Evolutionary conservation across 2,888 invertebrate species (phyloP).

Genomic region (Heteromyza rotundicornis): DNA sequence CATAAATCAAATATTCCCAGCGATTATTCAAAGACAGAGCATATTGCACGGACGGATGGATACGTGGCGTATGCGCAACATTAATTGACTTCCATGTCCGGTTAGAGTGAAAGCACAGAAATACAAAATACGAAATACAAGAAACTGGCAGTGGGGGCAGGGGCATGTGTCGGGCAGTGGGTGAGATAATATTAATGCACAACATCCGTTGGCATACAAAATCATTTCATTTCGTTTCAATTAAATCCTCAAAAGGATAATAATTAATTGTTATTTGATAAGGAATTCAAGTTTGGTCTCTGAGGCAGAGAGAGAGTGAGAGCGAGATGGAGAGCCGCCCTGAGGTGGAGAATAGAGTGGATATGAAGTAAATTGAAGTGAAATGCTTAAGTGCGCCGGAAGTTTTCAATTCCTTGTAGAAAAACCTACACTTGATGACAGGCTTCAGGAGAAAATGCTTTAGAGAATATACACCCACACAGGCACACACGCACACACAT

Average conservation of each 20-base stretch:
- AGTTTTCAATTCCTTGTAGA: no score
- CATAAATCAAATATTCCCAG: slow-evolving; percentile 12
- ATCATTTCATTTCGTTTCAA: not conserved
- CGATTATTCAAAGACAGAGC: slow-evolving; percentile 3
- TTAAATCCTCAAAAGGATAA: not conserved
- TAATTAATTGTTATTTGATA: slow-evolving; percentile 17
- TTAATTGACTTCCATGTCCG: slow-evolving; percentile 9
- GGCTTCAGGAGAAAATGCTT: no score
- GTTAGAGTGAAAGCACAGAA: not conserved
- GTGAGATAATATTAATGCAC: slow-evolving; percentile 5
- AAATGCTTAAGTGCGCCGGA: no score
- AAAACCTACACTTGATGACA: no score
- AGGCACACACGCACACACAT: no score
- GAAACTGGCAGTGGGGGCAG: not conserved
- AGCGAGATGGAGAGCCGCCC: no score
- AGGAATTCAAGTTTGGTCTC: no score
- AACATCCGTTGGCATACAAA: not conserved
- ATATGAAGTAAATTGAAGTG: no score
- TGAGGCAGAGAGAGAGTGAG: no score
- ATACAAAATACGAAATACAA: not conserved
- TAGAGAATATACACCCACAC: no score
- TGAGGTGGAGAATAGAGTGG: no score
- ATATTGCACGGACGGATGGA: not conserved
- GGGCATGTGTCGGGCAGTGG: not conserved
- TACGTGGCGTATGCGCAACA: not conserved